These are phyloP conservation scores for Dinomys branickii DNA, from an alignment of 2,113 vertebrate genomes.

Conservation along the genomic window DNA sequence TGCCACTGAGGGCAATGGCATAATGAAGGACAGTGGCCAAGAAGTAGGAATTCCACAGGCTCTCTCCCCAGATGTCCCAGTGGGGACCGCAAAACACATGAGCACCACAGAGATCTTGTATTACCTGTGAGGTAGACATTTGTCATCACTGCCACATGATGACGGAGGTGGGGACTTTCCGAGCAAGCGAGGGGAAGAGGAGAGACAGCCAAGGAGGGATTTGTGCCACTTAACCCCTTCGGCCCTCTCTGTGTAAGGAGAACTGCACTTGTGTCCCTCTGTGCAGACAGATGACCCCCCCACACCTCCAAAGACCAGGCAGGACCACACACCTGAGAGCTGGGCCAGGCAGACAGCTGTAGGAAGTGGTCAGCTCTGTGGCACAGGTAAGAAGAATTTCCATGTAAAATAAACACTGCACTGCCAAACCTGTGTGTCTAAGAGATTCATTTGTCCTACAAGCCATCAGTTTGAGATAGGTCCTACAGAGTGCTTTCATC, in stretches of 20 bases:
- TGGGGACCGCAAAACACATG: constrained; percentile 87
- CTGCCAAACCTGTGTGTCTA: background rate
- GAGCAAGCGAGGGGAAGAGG: background rate
- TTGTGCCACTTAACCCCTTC: background rate
- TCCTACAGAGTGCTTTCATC: background rate
- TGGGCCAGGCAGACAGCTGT: background rate
- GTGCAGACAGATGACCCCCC: background rate
- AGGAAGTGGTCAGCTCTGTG: background rate
- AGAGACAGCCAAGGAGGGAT: too few species aligned
- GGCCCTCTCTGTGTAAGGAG: background rate
- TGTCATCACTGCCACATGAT: fast-evolving
- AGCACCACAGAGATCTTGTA: constrained; percentile 85
- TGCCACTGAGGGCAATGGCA: constrained; percentile 87
- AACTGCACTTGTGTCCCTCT: background rate
- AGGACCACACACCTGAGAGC: background rate
- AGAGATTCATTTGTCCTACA: background rate
- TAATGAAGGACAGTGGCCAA: constrained; percentile 89
- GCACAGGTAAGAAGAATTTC: background rate
- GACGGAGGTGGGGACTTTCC: fast-evolving
- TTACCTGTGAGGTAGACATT: constrained; percentile 80
- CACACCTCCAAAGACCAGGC: background rate
- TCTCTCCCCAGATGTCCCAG: constrained; percentile 90
- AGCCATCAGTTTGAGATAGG: background rate
- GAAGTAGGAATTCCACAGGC: constrained; percentile 90
- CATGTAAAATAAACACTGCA: background rate